Conservation (phyloP, 2,888 invertebrate genomes). For the Hanleya hanleyi region DNA sequence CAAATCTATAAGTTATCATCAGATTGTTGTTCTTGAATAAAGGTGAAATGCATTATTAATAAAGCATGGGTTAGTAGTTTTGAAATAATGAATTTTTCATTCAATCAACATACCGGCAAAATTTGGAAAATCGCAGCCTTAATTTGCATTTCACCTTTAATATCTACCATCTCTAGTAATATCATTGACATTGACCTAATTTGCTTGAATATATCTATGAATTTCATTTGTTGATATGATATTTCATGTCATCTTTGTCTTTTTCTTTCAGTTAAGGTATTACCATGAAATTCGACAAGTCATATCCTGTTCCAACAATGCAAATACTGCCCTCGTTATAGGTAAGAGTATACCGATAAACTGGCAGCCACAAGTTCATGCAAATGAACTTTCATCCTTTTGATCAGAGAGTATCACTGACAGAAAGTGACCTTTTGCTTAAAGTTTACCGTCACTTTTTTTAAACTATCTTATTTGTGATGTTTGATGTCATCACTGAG, state of each 20-base stretch:
- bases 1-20: too few relatives aligned
- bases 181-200: not conserved
- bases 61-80: too few relatives aligned
- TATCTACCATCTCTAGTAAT: too few relatives aligned
- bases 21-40: too few relatives aligned
- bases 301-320: slow-evolving; percentile 73
- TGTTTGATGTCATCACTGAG: too few relatives aligned
- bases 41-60: too few relatives aligned
- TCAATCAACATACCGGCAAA: too few relatives aligned
- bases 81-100: too few relatives aligned
- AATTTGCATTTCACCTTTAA: too few relatives aligned
- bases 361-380: not conserved
- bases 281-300: slow-evolving; percentile 71
- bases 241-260: slow-evolving; percentile 9
- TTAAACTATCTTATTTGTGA: too few relatives aligned
- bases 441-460: too few relatives aligned
- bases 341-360: slow-evolving; percentile 52
- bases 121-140: too few relatives aligned
- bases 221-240: not conserved
- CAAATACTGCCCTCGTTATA: slow-evolving; percentile 72
- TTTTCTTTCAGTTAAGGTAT: slow-evolving; percentile 66
- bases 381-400: not conserved
- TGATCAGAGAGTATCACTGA: not conserved
- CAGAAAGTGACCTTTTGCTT: not conserved
- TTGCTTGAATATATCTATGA: not conserved